Conservation (phyloP, 2,113 vertebrate genomes). For the Microtus pennsylvanicus region DNA sequence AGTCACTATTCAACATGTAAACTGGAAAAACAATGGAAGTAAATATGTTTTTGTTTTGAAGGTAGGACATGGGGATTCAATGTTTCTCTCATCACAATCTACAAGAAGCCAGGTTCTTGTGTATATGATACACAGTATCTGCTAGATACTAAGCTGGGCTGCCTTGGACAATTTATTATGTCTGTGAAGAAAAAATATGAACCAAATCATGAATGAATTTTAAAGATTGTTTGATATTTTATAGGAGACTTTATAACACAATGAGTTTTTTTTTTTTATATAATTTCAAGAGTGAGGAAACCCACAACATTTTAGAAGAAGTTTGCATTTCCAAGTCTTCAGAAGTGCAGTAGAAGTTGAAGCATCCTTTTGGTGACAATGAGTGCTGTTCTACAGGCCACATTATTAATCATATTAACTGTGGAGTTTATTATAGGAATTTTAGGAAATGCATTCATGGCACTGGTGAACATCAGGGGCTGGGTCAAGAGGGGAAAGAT, state of each 20-base stretch:
- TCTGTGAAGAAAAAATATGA: background rate
- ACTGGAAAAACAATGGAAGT: background rate
- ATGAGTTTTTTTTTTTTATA: no score
- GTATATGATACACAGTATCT: background rate
- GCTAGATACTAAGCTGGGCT: no score
- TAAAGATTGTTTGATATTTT: background rate
- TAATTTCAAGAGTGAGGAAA: background rate
- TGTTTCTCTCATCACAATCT: background rate
- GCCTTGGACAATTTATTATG: background rate
- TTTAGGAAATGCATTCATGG: background rate
- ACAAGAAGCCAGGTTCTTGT: background rate
- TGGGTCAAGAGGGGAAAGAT: no score
- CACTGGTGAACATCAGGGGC: no score
- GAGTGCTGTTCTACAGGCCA: background rate
- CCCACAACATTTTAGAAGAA: background rate
- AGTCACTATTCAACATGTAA: no score
- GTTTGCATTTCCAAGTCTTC: no score
- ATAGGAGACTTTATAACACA: background rate
- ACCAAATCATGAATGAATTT: background rate
- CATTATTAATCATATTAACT: background rate
- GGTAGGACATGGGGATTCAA: background rate
- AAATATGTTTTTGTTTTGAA: background rate
- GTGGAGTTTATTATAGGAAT: background rate
- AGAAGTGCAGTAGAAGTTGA: no score
- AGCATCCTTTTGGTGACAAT: background rate